phyloP scores from a whole-genome alignment of 2,113 vertebrate species.

The Chunga burmeisteri region DNA sequence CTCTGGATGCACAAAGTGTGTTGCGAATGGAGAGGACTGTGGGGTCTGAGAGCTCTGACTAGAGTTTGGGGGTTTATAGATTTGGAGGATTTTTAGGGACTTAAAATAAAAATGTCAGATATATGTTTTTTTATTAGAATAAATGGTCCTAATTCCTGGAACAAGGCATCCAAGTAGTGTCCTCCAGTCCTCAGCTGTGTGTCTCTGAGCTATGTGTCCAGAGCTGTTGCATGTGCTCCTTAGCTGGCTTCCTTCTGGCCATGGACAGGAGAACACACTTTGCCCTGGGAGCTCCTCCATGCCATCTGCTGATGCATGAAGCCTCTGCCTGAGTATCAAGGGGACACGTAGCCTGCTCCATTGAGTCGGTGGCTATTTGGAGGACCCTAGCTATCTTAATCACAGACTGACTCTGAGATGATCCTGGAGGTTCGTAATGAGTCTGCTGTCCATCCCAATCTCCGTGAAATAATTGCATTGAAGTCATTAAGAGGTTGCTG shows the following conservation, averaged over 20 bases:
- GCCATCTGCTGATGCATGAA: fast-evolving
- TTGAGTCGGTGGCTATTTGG: neutral
- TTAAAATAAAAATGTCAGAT: neutral
- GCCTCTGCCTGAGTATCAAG: neutral
- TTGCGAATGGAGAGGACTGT: fast-evolving
- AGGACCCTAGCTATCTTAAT: neutral
- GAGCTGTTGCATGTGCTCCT: neutral
- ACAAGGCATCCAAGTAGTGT: neutral
- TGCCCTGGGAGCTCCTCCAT: neutral
- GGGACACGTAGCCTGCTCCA: neutral
- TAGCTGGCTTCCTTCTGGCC: neutral
- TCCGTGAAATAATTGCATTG: neutral
- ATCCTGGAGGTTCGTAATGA: neutral
- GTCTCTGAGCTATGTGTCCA: neutral
- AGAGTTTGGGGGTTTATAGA: fast-evolving
- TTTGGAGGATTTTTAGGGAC: neutral
- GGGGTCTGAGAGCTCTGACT: neutral
- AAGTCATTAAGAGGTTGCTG: neutral
- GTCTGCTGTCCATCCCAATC: neutral
- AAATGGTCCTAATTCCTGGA: neutral
- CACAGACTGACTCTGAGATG: neutral
- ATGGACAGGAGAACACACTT: no score
- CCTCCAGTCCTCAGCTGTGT: neutral
- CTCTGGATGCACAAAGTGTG: neutral
- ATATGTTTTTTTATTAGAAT: neutral